Evolutionary conservation across 2,113 vertebrate species (phyloP), one percentile per base, ranked within the genome.

Genomic region (Sander lucioperca): DNA sequence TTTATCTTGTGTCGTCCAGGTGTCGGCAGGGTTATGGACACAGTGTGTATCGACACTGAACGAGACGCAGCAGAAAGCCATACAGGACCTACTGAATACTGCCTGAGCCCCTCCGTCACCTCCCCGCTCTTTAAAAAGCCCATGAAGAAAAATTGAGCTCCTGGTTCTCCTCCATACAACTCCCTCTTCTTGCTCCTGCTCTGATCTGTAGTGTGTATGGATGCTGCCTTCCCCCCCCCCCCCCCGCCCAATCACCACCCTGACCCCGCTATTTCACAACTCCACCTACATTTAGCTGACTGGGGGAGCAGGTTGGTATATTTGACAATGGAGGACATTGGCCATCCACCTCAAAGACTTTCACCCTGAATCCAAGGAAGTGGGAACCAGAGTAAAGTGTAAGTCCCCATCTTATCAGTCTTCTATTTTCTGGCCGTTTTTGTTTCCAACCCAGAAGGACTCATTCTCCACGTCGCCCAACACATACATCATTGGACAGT

Each of bases 81-180:
- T 99, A 86, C 97, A 98, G 92, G 97, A 98, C 91, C 98, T 99
- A 86, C 97, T 99, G 90, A 98, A 96, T 87, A 95, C 96, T 78
- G 97, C 97, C 88, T 99, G 97, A 98, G 94, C 94, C 89, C 81
- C 92, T 77, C 94, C 19, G 33, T 80, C 85, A 67, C 77, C 77
- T 84, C 81, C 82, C 74, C n/a, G 59, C 73, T 85, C 82, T 79
- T 21, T 43, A 62, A 21, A 53, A 84, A 92, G 72, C 84, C 87
- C 87, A 84, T 66, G 83, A 93, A 89, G 87, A 86, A 90, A 91
- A 83, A 82, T 83, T 23, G 80, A 90, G 33, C 83, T 87, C 86
- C 86, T 84, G 89, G 89, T 94, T 58, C 84, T 77, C 76, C 79
- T 90, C 81, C 89, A 82, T 80, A 86, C 80, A 43, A 88, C 73